These are phyloP conservation scores for Saturnia japonica DNA, from an alignment of 2,888 invertebrate species.

Conservation along the genomic window DNA sequence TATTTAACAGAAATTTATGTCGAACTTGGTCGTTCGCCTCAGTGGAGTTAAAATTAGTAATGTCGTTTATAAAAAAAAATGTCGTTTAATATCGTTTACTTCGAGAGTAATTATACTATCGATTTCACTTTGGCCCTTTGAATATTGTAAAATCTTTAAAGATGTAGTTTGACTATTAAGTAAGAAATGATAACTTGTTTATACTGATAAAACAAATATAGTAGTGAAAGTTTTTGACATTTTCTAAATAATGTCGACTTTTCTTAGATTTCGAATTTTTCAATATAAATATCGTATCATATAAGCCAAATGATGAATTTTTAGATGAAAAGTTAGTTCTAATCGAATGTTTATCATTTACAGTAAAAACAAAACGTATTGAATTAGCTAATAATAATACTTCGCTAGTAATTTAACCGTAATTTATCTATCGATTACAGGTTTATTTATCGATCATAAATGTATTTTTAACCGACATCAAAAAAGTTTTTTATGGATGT, in stretches of 20 bases:
- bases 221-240: neutral
- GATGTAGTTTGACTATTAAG: neutral
- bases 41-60: too few relatives aligned
- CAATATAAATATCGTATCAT: conserved; percentile 18
- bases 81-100: neutral
- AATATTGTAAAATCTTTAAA: neutral
- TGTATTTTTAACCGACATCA: too few relatives aligned
- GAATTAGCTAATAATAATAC: conserved; percentile 16
- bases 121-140: neutral
- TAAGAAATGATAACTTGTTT: neutral
- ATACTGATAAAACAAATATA: neutral
- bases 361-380: conserved; percentile 31
- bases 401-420: conserved; percentile 1
- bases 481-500: too few relatives aligned
- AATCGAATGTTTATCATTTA: conserved; percentile 51
- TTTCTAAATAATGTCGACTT: conserved; percentile 1
- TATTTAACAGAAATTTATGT: too few relatives aligned
- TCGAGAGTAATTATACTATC: neutral
- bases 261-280: conserved; percentile 15
- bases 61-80: too few relatives aligned
- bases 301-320: conserved; percentile 50
- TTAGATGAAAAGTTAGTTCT: conserved; percentile 48
- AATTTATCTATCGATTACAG: neutral
- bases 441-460: neutral
- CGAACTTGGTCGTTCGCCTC: too few relatives aligned